Percentiles rank a stretch among this genome's conserved stretches.
These are phyloP conservation scores for Syrista parreyssii DNA, from an alignment of 2,888 invertebrate species.

Conservation along the genomic window DNA sequence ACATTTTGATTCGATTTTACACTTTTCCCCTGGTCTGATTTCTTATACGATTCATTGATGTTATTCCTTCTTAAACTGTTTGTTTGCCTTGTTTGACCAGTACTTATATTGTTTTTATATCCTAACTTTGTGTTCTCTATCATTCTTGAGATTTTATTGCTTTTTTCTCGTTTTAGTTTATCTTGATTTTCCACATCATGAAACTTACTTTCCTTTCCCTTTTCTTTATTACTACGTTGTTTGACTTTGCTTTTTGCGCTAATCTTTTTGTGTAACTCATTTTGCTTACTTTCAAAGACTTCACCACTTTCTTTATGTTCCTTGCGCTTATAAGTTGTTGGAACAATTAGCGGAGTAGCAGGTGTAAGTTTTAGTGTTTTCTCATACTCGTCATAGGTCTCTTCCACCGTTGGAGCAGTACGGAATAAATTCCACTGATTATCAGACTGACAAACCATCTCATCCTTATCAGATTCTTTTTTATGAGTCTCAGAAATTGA, in stretches of 20 bases:
- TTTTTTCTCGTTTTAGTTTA: not conserved
- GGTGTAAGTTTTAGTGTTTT: constrained; percentile 30
- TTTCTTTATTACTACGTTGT: not conserved
- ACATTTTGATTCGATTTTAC: not conserved
- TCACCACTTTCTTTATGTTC: not conserved
- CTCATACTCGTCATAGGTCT: constrained; percentile 34
- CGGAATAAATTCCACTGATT: constrained; percentile 36
- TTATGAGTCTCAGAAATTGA: constrained; percentile 17
- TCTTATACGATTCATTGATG: not conserved
- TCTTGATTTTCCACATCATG: not conserved
- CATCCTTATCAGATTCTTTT: constrained; percentile 3
- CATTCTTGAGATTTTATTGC: not conserved
- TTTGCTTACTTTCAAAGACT: not conserved
- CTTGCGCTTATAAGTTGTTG: not conserved
- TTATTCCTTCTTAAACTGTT: not conserved
- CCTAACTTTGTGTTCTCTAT: not conserved
- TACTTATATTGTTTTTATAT: not conserved
- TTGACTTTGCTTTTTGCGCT: not conserved
- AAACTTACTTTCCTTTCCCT: not conserved
- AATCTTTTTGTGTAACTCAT: not conserved
- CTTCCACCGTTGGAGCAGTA: constrained; percentile 31
- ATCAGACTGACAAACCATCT: constrained; percentile 23
- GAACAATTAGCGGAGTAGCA: not conserved
- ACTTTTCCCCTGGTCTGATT: not conserved
- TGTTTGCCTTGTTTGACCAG: not conserved